These are phyloP conservation scores for Drosophila austrosaltans DNA, from an alignment of 2,888 invertebrate species.

Conservation along the genomic window DNA sequence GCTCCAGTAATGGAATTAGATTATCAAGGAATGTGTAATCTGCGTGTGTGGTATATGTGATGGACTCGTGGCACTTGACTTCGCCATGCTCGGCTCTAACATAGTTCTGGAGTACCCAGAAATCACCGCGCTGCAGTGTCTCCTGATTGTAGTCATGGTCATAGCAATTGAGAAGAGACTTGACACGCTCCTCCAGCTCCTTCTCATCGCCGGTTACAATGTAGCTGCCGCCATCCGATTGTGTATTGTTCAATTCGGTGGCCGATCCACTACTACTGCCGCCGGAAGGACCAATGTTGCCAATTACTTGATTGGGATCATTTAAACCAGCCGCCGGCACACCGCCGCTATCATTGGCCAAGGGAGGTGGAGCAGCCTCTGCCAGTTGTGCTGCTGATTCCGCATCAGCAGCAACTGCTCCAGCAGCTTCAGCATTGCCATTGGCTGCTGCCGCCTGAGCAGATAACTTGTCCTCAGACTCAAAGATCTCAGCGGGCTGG, in stretches of 20 bases:
- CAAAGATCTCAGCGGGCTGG: conserved; percentile 53
- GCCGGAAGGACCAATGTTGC: conserved; percentile 63
- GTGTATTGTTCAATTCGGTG: conserved; percentile 74
- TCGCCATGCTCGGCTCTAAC: conserved; percentile 89
- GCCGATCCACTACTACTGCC: conserved; percentile 43
- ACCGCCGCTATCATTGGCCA: conserved; percentile 59
- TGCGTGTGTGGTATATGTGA: conserved; percentile 96
- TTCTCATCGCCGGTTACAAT: conserved; percentile 82
- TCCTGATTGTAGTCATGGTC: conserved; percentile 86
- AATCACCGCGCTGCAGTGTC: conserved; percentile 90
- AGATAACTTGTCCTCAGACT: conserved; percentile 66
- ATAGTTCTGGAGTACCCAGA: conserved; percentile 95
- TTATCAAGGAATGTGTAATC: conserved; percentile 96
- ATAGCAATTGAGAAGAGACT: conserved; percentile 85
- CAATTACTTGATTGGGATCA: conserved; percentile 65
- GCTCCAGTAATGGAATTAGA: conserved; percentile 91
- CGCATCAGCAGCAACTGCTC: conserved; percentile 35
- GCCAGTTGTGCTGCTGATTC: conserved; percentile 21
- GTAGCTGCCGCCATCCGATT: conserved; percentile 70
- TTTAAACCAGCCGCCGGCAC: conserved; percentile 17
- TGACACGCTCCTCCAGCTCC: conserved; percentile 83
- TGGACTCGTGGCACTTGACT: conserved; percentile 91
- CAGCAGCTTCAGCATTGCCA: conserved; percentile 43
- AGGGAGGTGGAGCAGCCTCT: conserved; percentile 36
- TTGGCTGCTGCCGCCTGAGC: conserved; percentile 43